Percentiles rank a stretch among this genome's conserved stretches.
Conservation (phyloP, 2,113 vertebrate species). For the Tichodroma muraria region DNA sequence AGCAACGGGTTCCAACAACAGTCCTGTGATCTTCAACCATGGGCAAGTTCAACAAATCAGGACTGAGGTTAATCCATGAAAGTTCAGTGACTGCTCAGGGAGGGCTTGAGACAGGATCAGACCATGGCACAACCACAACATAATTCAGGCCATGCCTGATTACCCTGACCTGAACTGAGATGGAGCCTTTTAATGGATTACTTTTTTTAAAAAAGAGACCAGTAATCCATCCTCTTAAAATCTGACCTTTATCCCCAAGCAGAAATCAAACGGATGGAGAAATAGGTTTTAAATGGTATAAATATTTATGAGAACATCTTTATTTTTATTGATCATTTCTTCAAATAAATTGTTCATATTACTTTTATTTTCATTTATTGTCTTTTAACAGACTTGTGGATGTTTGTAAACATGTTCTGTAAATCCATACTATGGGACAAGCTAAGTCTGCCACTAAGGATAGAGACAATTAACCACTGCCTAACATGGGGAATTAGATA, state of each 20-base stretch:
- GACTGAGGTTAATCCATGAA: not conserved
- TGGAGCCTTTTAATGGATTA: fast-evolving
- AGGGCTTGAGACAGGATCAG: not conserved
- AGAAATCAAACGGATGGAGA: not conserved
- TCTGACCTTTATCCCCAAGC: not conserved
- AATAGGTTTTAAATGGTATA: not conserved
- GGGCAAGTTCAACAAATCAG: not conserved
- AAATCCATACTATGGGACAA: not conserved
- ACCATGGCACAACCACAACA: not conserved
- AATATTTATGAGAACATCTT: not conserved
- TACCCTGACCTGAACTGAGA: not conserved
- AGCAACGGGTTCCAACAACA: fast-evolving
- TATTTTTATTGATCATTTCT: not conserved
- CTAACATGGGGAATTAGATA: not conserved
- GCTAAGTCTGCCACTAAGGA: not conserved
- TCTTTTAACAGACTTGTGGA: not conserved
- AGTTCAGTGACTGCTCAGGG: not conserved
- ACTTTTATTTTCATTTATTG: not conserved
- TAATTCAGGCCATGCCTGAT: not conserved
- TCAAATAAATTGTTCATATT: not conserved
- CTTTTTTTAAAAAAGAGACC: not conserved
- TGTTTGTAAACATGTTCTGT: not conserved
- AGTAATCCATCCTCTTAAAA: not conserved
- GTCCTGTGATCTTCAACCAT: not conserved
- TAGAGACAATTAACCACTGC: not conserved